Base-by-base conservation (phyloP, 2,797 vertebrate genomes). In the Pipistrellus pygmaeus region DNA sequence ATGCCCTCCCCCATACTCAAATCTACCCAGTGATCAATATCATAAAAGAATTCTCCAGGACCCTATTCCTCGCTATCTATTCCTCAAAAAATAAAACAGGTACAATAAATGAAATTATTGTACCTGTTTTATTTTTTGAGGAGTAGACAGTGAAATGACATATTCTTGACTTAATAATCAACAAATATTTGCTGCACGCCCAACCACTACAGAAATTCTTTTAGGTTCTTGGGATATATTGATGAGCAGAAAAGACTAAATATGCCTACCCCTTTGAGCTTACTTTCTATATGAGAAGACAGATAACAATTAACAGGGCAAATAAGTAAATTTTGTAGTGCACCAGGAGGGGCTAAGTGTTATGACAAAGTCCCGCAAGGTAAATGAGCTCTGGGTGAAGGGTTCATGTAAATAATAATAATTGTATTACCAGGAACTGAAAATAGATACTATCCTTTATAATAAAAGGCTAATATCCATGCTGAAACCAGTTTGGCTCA, bases 361-460 rank as follows among this genome's bases (percentile, higher is more conserved):
- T 73, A 53, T 78, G 38, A 73, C 64, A 78, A 85, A 82, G 72
- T 9, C 25, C 27, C 76, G 38, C 18, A 53, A 91, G 12, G 32
- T 85, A 95, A 94, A 82, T 46, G 5, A 32, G 25, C 85, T 62
- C 53, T 46, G 55, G 23, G 53, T 53, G 23, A 81, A 88, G 41
- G 25, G 66, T 53, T 91, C 21, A 82, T 9, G 46, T 77, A 91
- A 76, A 85, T 93, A 60, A 32, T 38, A 30, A 53, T 14, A 62
- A 64, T 64, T 69, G 17, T 91, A 90, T 89, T 82, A 88, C 5
- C 17, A 68, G 90, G 51, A 93, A 53, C 38, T 48, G 4, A 82
- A 95, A 93, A 88, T 32, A 85, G 11, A 68, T 18, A 38, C 41
- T 85, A 72, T 35, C 27, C 27, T 30, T 30, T 62, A 62, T 62